Conservation (phyloP, 2,888 invertebrate species). For the Heliconius aoede region DNA sequence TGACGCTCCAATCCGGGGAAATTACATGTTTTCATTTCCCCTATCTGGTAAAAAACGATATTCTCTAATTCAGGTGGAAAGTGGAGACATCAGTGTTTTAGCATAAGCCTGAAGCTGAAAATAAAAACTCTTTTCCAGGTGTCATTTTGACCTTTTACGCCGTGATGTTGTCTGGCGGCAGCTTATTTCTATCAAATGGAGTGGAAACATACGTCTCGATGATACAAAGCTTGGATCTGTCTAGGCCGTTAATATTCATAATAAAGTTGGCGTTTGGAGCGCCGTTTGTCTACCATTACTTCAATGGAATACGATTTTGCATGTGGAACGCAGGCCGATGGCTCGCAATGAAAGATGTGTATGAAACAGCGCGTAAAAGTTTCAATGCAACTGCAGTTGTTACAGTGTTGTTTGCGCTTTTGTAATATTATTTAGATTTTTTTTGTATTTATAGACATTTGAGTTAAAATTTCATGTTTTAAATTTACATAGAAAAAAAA, state of each 20-base stretch:
- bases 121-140: constrained; percentile 60
- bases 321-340: constrained; percentile 61
- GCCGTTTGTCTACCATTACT: constrained; percentile 69
- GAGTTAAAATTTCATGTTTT: not conserved
- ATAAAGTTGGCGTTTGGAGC: constrained; percentile 62
- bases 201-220: constrained; percentile 66
- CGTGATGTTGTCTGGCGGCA: constrained; percentile 57
- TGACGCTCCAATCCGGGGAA: not conserved
- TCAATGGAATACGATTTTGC: constrained; percentile 66
- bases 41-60: not conserved
- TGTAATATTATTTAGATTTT: constrained; percentile 25
- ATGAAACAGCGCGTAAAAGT: constrained; percentile 55
- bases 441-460: too few species aligned
- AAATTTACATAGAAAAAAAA: not conserved
- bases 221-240: constrained; percentile 67
- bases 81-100: not conserved
- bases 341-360: constrained; percentile 57
- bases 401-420: constrained; percentile 56
- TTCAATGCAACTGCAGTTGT: constrained; percentile 50
- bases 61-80: not conserved
- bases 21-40: not conserved
- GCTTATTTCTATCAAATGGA: constrained; percentile 67
- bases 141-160: constrained; percentile 57
- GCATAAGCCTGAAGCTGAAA: too few species aligned
- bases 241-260: constrained; percentile 50